Conservation (phyloP, 2,888 invertebrate species). For the Cyaniris semiargus region DNA sequence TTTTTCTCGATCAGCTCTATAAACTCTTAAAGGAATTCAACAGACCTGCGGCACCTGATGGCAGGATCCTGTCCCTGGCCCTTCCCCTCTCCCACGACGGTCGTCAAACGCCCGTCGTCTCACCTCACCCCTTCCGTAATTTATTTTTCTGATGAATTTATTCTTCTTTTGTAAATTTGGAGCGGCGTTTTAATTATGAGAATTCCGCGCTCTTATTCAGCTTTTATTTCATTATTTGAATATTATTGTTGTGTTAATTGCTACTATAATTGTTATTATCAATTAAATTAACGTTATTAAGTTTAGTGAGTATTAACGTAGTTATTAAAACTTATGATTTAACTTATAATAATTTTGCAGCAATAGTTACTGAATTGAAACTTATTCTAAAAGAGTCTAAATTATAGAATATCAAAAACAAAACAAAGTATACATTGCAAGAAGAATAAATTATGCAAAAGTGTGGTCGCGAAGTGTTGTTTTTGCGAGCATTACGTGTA, state of each 20-base stretch:
- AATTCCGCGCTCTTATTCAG: background rate
- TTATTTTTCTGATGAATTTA: constrained; percentile 26
- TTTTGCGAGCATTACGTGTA: background rate
- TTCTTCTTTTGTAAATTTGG: constrained; percentile 9
- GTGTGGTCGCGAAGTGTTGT: background rate
- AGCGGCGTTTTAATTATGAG: constrained; percentile 11
- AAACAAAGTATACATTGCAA: background rate
- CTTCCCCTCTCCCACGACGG: background rate
- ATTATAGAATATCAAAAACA: background rate
- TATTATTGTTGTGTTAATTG: background rate
- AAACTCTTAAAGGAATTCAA: background rate
- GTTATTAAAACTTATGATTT: too few species aligned
- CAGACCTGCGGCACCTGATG: background rate
- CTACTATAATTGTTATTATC: background rate
- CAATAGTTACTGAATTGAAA: too few species aligned
- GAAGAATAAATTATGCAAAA: constrained; percentile 16
- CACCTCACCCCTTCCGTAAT: constrained; percentile 22
- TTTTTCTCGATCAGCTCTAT: background rate
- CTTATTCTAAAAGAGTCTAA: too few species aligned
- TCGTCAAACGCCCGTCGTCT: background rate
- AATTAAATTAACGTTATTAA: too few species aligned
- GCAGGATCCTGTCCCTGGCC: background rate
- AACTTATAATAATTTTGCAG: too few species aligned
- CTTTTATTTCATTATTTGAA: background rate
- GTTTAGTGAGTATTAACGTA: too few species aligned